phyloP scores from a whole-genome alignment of 1,140 invertebrate species.

The Diplogasteroides magnus region DNA sequence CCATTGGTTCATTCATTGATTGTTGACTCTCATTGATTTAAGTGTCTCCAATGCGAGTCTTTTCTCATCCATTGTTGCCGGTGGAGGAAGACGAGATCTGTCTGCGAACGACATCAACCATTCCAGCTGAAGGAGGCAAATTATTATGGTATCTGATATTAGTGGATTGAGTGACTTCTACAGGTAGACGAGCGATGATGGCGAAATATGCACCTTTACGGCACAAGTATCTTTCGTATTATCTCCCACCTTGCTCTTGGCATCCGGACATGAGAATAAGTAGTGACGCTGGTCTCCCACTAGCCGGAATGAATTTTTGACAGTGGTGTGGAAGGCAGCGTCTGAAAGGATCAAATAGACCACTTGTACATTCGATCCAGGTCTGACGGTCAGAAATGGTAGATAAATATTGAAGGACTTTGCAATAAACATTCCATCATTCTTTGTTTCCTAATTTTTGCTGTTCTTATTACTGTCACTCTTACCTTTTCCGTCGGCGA shows the following conservation, averaged over 20 bases:
- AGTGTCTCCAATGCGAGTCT: neutral
- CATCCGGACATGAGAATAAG: slow-evolving; percentile 10
- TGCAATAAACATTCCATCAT: too few species aligned
- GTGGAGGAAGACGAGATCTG: neutral
- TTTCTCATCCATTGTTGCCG: neutral
- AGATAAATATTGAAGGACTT: neutral
- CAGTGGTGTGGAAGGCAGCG: slow-evolving; percentile 2
- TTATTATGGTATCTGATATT: too few species aligned
- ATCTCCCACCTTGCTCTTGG: slow-evolving; percentile 15
- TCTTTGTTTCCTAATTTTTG: too few species aligned
- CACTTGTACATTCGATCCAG: neutral
- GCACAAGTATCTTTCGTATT: too few species aligned
- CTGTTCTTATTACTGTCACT: neutral
- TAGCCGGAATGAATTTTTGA: slow-evolving; percentile 16
- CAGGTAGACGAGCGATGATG: too few species aligned
- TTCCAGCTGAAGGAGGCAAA: neutral
- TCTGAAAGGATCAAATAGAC: slow-evolving; percentile 2
- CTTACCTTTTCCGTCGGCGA: slow-evolving; percentile 68
- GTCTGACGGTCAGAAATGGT: neutral
- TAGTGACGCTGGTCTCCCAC: slow-evolving; percentile 7
- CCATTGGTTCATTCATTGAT: too few species aligned
- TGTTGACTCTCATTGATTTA: neutral
- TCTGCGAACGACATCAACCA: neutral
- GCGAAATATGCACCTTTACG: too few species aligned
- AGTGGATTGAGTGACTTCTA: too few species aligned